A percentile compares a stretch with the other conserved stretches of the same genome.
phyloP scores from a whole-genome alignment of 2,888 invertebrate species.

The Monopis laevigella region DNA sequence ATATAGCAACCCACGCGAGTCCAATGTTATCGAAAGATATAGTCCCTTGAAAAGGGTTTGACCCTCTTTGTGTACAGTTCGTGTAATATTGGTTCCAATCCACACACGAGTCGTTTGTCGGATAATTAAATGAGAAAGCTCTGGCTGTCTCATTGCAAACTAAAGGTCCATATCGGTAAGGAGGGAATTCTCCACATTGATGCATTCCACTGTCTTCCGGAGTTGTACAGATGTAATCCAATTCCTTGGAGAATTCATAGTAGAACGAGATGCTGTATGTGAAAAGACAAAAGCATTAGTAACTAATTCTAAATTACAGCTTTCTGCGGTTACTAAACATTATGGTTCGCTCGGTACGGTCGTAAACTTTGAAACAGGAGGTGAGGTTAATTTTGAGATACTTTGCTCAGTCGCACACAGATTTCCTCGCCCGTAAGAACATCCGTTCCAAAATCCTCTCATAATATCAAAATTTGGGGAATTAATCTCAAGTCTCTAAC shows the following conservation, averaged over 20 bases:
- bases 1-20: conserved; percentile 99
- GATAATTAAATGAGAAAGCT: conserved; percentile 67
- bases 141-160: conserved; percentile 81
- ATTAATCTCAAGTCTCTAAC: too few relatives aligned
- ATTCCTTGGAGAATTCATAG: conserved; percentile 87
- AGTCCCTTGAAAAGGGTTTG: conserved; percentile 98
- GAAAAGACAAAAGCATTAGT: too few relatives aligned
- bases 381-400: too few relatives aligned
- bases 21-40: conserved; percentile 99
- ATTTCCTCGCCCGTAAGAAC: too few relatives aligned
- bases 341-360: too few relatives aligned
- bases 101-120: conserved; percentile 84
- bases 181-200: conserved; percentile 84
- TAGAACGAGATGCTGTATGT: conserved; percentile 75
- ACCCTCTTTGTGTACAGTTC: conserved; percentile 89
- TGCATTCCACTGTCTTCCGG: conserved; percentile 97
- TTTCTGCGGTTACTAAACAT: too few relatives aligned
- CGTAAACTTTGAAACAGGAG: too few relatives aligned
- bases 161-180: conserved; percentile 75
- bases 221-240: conserved; percentile 97
- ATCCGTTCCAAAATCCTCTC: too few relatives aligned
- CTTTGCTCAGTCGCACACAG: too few relatives aligned
- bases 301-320: too few relatives aligned
- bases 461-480: too few relatives aligned
- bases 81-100: conserved; percentile 99